These are phyloP conservation scores for Lipotes vexillifer DNA, from an alignment of 2,113 vertebrate genomes.

Conservation along the genomic window DNA sequence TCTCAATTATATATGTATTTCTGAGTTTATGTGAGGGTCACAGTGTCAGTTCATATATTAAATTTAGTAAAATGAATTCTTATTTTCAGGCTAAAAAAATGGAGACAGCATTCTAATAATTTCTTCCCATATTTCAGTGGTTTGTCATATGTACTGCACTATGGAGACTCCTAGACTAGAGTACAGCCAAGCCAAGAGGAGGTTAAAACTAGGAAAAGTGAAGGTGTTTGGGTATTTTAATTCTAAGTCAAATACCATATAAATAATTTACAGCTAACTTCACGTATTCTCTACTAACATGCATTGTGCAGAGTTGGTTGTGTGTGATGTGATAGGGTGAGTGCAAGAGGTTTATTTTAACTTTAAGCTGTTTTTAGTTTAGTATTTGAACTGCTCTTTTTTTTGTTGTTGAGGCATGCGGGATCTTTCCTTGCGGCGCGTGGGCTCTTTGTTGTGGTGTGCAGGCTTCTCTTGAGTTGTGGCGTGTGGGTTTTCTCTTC, in stretches of 20 bases:
- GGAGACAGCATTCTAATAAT: not conserved
- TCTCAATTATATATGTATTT: not conserved
- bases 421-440: no score
- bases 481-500: no score
- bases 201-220: not conserved
- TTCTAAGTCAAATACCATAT: not conserved
- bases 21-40: not conserved
- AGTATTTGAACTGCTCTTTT: not conserved
- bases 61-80: conserved; percentile 10
- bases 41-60: not conserved
- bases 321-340: not conserved
- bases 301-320: not conserved
- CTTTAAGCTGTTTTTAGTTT: conserved; percentile 7
- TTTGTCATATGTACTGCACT: not conserved
- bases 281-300: not conserved
- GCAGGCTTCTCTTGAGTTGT: no score
- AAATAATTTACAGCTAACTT: not conserved
- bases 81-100: conserved; percentile 24
- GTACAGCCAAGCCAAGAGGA: not conserved
- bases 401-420: no score
- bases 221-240: not conserved
- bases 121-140: not conserved
- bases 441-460: no score
- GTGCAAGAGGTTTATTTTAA: not conserved
- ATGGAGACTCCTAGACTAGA: not conserved